Evolutionary conservation across 37 sponge, comb jelly and placozoan genomes (phyloP), one percentile per base, ranked within the genome.

Genomic region (Halisarca cf. caerulea): DNA sequence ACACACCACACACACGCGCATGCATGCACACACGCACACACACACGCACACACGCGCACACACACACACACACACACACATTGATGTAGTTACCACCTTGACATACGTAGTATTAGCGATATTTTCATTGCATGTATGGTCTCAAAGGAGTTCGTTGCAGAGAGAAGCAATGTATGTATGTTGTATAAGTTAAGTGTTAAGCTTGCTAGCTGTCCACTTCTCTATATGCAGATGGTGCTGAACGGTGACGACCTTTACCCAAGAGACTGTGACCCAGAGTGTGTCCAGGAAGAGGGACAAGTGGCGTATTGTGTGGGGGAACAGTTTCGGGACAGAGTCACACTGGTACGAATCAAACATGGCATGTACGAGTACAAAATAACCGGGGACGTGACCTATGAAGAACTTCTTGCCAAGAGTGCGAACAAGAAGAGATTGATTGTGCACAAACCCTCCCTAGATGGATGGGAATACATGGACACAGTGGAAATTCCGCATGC

Each of bases 241-340:
- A 59, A 59, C 27, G 17, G 30, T 9, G 81, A 80, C 59, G 60
- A 59, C 41, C 40, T 80, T 23, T 80, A 80, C 43, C 81, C 81
- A 58, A 39, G 41, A 36, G 81, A 80, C 1, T 74, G 41, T 7
- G 9, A 74, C 36, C 38, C 42, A 2, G 45, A 74, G 25, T 17
- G 1, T 1, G 43, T 23, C 24, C 24, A 15, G 0, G 44, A 42
- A 41, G 45, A 21, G 41, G 77, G 45, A 1, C 7, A 2, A 24
- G 77, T 40, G 8, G 44, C 21, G 18, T n/a, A 74, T 0, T 74
- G 77, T 25, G 15, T 23, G 6, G 77, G 77, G 25, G 36, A 41
- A 37, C 38, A 74, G 77, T n/a, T 37, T 15, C 36, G 25, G 36
- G 77, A 37, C 23, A 36, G 77, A 23, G 77, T 74, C 3, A 44